A percentile compares a stretch with the other conserved stretches of the same genome.
These are phyloP conservation scores for Pseudochaenichthys georgianus DNA, from an alignment of 2,797 vertebrate genomes.

Conservation along the genomic window DNA sequence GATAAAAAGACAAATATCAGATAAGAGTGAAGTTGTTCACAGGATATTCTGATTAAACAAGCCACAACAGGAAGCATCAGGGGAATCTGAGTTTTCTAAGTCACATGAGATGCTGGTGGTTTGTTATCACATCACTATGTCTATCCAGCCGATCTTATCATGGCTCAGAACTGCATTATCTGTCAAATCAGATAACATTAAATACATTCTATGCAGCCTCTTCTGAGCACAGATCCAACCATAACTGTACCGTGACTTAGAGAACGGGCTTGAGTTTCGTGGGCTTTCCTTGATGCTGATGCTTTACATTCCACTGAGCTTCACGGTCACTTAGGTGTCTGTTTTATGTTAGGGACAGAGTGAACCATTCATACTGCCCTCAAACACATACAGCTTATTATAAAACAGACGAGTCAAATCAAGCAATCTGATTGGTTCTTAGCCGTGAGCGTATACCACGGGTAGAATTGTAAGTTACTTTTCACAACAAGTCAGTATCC, in stretches of 20 bases:
- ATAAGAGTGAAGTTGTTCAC: background rate
- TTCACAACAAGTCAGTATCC: too few relatives aligned
- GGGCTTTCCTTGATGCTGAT: conserved; percentile 25
- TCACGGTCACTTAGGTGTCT: conserved; percentile 29
- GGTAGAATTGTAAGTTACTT: too few relatives aligned
- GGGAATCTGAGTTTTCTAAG: background rate
- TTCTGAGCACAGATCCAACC: conserved; percentile 1
- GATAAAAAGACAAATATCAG: background rate
- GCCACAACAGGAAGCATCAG: conserved; percentile 2
- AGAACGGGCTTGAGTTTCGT: background rate
- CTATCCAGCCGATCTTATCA: background rate
- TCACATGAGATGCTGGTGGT: conserved; percentile 26
- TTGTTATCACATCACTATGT: conserved; percentile 3
- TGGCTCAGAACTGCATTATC: background rate
- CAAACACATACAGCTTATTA: conserved; percentile 7
- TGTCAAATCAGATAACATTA: background rate
- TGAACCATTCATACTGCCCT: conserved; percentile 1
- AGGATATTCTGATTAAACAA: background rate
- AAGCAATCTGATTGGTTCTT: too few relatives aligned
- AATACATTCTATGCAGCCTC: background rate
- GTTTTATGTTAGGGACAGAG: conserved; percentile 30
- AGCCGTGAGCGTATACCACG: too few relatives aligned
- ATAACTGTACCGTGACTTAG: background rate
- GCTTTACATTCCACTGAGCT: conserved; percentile 39
- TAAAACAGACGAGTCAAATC: too few relatives aligned